Conservation (phyloP, 1,140 invertebrate species). For the Drosophila mojavensis region DNA sequence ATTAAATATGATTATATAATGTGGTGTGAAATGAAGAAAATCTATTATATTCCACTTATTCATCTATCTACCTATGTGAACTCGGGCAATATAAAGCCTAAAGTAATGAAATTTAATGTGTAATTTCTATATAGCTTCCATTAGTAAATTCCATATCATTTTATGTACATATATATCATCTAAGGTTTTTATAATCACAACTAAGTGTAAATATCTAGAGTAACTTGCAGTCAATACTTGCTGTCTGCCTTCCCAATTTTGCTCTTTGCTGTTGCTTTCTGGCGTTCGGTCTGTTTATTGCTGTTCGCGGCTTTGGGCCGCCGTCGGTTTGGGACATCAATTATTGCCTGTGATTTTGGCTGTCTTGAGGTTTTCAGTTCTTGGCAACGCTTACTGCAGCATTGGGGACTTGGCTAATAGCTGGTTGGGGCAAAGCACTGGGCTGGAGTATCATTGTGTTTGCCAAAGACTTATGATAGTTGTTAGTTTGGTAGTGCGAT, state of each 20-base stretch:
- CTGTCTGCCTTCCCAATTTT: background rate
- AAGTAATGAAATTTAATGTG: background rate
- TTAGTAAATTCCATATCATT: background rate
- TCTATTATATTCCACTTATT: too few relatives aligned
- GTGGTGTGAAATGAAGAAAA: too few relatives aligned
- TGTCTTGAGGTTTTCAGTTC: constrained; percentile 49
- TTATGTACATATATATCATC: background rate
- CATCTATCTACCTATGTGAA: background rate
- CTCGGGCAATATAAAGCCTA: background rate
- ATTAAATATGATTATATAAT: too few relatives aligned
- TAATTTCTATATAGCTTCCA: background rate
- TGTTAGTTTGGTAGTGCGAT: constrained; percentile 9
- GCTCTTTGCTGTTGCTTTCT: constrained; percentile 18
- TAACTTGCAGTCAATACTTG: background rate
- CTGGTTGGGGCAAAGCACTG: background rate
- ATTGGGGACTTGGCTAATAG: constrained; percentile 34
- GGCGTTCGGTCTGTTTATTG: constrained; percentile 56
- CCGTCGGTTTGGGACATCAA: constrained; percentile 58
- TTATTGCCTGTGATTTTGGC: constrained; percentile 67
- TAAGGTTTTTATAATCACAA: background rate
- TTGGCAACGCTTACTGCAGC: constrained; percentile 18
- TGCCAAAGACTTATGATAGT: constrained; percentile 33
- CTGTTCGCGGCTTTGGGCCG: constrained; percentile 60
- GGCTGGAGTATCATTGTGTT: constrained; percentile 9
- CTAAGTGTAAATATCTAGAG: background rate